Base-by-base conservation (phyloP, 1,140 invertebrate species). In the Mycetomoellerius zeteki region DNA sequence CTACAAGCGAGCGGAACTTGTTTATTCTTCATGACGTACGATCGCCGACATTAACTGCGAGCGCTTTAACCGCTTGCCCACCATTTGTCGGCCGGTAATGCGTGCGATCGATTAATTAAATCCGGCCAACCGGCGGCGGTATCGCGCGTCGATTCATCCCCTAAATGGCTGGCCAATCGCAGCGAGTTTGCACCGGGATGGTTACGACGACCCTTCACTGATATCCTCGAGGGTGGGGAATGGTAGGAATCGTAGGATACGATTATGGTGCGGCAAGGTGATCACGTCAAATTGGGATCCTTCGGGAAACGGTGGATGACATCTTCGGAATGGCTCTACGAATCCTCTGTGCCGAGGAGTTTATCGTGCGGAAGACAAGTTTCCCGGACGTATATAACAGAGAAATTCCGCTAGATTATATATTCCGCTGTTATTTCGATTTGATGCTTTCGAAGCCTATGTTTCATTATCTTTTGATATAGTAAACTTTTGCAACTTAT, bases 51-150 rank as follows among this genome's bases (percentile, higher is more conserved):
- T 90, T 90, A 91, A 90, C 82, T 58, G 89, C 65, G 86, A 90
- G 19, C 69, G 81, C 72, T 76, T 88, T 88, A 90, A 90, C 81
- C 89, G 50, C 77, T 30, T 52, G 72, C 78, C 89, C 87, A 91
- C 90, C 89, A 91, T 91, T 91, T 91, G 89, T 91, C 80, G 84
- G 87, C 87, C 78, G 87, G 86, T 91, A 91, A 91, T 91, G 89
- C 87, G 88, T 89, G 62, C 89, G 87, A 91, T 91, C 90, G 90
- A 91, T 91, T 91, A 91, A 91, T 91, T 91, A 91, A 91, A 91
- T 91, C 87, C 89, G 90, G 89, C 90, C 90, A 91, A 91, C 90
- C 90, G 90, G 87, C 84, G 77, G 81, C 84, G 84, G 80, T 88
- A 88, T 88, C 89, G 89, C 78, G 77, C 89, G 87, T 76, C 60